Evolutionary conservation across 2,113 vertebrate species (phyloP).

Genomic region (Mormoops blainvillei): DNA sequence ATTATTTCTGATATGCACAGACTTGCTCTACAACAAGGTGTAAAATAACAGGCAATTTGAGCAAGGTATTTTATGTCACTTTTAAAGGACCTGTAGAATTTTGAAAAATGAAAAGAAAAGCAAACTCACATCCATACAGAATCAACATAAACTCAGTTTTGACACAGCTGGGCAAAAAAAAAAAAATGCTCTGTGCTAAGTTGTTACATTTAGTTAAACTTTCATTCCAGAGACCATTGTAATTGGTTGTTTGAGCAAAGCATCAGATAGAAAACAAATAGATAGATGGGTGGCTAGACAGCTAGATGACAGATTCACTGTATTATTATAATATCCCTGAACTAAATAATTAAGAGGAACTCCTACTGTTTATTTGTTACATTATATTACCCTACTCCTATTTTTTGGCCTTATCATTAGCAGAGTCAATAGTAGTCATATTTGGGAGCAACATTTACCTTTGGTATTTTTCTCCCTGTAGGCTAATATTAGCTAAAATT

Average conservation of each 20-base stretch:
- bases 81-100: neutral
- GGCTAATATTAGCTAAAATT: neutral
- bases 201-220: neutral
- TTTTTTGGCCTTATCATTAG: neutral
- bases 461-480: neutral
- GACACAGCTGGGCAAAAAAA: neutral
- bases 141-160: neutral
- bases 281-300: neutral
- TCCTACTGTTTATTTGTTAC: neutral
- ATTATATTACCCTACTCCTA: neutral
- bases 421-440: neutral
- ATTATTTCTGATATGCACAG: constrained; percentile 15
- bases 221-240: neutral
- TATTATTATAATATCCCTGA: neutral
- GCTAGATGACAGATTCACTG: neutral
- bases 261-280: neutral
- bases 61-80: neutral
- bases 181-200: neutral
- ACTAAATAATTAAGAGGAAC: neutral
- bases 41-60: neutral
- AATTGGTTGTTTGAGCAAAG: neutral
- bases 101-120: neutral
- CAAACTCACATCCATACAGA: neutral
- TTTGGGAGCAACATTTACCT: neutral
- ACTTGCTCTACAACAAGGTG: neutral